These are phyloP conservation scores for Genyomyrus donnyi DNA, from an alignment of 2,113 vertebrate genomes.

Conservation along the genomic window DNA sequence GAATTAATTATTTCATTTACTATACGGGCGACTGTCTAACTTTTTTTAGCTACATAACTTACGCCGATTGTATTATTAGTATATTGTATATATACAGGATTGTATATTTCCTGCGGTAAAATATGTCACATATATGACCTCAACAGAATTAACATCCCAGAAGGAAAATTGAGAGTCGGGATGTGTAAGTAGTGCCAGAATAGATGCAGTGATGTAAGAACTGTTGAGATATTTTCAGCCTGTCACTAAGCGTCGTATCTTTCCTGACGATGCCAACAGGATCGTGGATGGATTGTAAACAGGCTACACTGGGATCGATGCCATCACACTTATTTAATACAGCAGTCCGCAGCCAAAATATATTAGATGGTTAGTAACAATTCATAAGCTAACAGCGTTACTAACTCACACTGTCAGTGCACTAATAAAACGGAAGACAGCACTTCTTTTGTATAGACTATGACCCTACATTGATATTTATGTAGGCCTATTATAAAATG, in stretches of 20 bases:
- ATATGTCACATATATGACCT: slow-evolving; percentile 7
- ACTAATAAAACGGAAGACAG: neutral
- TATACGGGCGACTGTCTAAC: neutral
- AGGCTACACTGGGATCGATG: neutral
- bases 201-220: slow-evolving; percentile 45
- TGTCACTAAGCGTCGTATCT: slow-evolving; percentile 55
- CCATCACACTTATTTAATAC: neutral
- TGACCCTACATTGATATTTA: neutral
- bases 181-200: slow-evolving; percentile 7
- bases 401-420: neutral
- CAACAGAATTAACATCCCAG: slow-evolving; percentile 28
- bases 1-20: neutral
- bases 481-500: neutral
- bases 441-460: neutral
- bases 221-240: slow-evolving; percentile 52
- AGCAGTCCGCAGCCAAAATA: neutral
- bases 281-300: neutral
- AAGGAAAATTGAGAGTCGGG: neutral
- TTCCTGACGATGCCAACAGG: neutral
- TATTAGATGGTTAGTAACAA: neutral
- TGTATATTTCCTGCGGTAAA: neutral
- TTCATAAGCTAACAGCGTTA: neutral
- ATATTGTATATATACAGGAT: too few relatives aligned
- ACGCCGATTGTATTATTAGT: neutral
- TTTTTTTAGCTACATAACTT: neutral